Conservation (phyloP, 2,797 vertebrate genomes). For the Anomalospiza imberbis region DNA sequence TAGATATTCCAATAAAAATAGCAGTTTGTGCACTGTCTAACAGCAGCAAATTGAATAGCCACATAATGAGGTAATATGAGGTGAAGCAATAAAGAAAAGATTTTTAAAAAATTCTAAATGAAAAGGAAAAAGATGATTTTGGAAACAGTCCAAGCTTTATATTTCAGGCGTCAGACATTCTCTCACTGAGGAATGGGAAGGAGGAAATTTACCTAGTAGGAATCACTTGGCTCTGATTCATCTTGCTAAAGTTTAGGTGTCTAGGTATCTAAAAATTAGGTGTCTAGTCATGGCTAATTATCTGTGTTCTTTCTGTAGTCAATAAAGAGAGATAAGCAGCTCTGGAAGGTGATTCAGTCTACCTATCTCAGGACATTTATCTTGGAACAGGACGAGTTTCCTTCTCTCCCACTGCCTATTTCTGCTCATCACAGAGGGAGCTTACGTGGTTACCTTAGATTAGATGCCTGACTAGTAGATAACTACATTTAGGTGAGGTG, state of each 20-base stretch:
- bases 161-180: background rate
- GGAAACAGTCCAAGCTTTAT: background rate
- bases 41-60: background rate
- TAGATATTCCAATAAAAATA: background rate
- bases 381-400: background rate
- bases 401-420: background rate
- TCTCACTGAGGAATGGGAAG: background rate
- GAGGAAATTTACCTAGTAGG: background rate
- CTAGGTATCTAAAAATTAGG: slow-evolving; percentile 23
- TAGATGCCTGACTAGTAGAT: slow-evolving; percentile 15
- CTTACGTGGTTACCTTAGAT: slow-evolving; percentile 12
- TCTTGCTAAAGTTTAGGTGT: background rate
- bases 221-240: background rate
- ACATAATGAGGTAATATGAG: background rate
- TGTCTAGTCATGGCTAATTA: slow-evolving; percentile 48
- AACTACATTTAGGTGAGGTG: slow-evolving; percentile 1
- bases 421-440: background rate
- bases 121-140: background rate
- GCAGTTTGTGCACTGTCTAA: background rate
- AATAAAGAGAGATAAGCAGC: background rate
- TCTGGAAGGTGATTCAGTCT: slow-evolving; percentile 18
- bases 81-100: background rate
- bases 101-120: background rate
- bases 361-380: slow-evolving; percentile 27
- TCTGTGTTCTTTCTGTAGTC: background rate